Evolutionary conservation across 2,113 vertebrate genomes (phyloP), one percentile per base, ranked within the genome.

Genomic region (Willisornis vidua): DNA sequence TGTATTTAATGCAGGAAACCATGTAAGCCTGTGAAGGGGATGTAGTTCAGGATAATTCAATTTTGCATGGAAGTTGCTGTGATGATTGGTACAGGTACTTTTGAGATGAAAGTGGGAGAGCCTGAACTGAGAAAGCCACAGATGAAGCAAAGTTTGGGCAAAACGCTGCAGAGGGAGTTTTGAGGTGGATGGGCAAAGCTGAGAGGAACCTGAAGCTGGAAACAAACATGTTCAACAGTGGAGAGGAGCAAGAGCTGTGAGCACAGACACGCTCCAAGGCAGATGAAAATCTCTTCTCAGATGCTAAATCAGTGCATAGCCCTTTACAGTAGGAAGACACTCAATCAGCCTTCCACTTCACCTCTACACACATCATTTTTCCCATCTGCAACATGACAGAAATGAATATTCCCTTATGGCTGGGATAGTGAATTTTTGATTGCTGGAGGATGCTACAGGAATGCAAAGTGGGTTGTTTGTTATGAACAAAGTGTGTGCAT

Each of bases 331-430:
- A 94, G 52, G 28, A 84, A 84, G 75, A 83, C 54, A 35, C 58
- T 77, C 1, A 7, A 84, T 71, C 87, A 93, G 46, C 61, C 73
- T 91, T 84, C 68, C 73, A 11, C 74, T 94, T 59, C 80, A 81
- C 63, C 61, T 63, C 83, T 74, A 61, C 70, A 84, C 72, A 71
- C 61, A 52, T n/a, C 5, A 6, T 81, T 94, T 95, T 83, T 54
- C 35, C 52, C 72, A 84, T 86, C 83, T 75, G 79, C 61, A 84
- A 35, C 48, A 81, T 26, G 89, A 92, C 75, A 93, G 80, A 88
- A 90, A 90, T 84, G 63, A 88, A 74, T 92, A 84, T 94, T 90
- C 90, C 65, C 76, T 73, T 57, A 1, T 63, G 89, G 80, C 65
- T 63, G 51, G 16, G 46, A 41, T 89, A 51, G n/a, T 35, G 55